A percentile compares a stretch with the other conserved stretches of the same genome.
phyloP scores from a whole-genome alignment of 1,140 invertebrate genomes.

The Harpegnathos saltator region DNA sequence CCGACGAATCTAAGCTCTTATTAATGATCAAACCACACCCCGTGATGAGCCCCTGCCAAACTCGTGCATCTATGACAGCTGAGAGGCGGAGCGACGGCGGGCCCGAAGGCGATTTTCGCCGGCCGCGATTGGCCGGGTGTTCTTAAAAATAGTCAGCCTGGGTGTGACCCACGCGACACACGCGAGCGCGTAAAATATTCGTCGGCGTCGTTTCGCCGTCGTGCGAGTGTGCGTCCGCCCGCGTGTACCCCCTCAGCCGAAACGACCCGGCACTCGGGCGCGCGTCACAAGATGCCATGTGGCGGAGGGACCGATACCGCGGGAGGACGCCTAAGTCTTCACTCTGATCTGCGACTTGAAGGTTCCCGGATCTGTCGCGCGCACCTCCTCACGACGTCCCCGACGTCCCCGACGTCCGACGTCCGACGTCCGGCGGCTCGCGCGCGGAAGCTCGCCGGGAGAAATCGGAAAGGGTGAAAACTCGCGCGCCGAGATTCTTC shows the following conservation, averaged over 20 bases:
- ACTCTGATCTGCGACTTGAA: conserved; percentile 81
- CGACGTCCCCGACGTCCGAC: not conserved
- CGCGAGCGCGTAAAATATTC: conserved; percentile 71
- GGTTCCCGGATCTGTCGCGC: conserved; percentile 77
- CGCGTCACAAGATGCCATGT: conserved; percentile 72
- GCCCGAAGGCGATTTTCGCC: conserved; percentile 75
- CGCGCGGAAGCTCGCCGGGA: not conserved
- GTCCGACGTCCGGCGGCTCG: not conserved
- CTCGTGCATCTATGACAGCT: conserved; percentile 73
- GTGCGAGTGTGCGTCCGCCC: conserved; percentile 33
- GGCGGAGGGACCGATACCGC: conserved; percentile 66
- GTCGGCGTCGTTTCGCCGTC: conserved; percentile 35
- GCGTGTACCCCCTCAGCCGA: not conserved
- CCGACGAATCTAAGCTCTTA: conserved; percentile 60
- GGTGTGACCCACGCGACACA: conserved; percentile 77
- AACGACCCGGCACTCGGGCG: conserved; percentile 50
- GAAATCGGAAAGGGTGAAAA: not conserved
- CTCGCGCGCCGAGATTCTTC: not conserved
- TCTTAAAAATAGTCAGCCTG: conserved; percentile 83
- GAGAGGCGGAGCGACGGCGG: conserved; percentile 76
- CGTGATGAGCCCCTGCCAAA: conserved; percentile 70
- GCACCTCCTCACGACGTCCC: too few relatives aligned
- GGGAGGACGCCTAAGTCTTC: conserved; percentile 73
- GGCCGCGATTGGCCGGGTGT: conserved; percentile 78
- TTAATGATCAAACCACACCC: conserved; percentile 82